Percentiles rank a stretch among this genome's conserved stretches.
Conservation (phyloP, 2,113 vertebrate genomes). For the Talpa occidentalis region DNA sequence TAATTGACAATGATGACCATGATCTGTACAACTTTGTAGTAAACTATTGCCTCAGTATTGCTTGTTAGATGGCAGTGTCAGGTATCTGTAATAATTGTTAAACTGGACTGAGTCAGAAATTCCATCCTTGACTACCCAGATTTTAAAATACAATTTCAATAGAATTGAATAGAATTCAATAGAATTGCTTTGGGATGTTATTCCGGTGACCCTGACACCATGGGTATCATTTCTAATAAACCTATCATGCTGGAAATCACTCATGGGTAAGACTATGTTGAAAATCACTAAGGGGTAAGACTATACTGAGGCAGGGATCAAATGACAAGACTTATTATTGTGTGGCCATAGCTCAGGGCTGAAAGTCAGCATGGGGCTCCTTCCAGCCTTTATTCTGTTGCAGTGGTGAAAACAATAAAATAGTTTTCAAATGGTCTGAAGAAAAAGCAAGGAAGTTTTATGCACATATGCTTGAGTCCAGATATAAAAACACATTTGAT, state of each 20-base stretch:
- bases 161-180: background rate
- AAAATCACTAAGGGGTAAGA: background rate
- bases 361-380: rapidly evolving
- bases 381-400: background rate
- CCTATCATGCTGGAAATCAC: background rate
- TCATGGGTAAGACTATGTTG: background rate
- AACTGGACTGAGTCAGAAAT: background rate
- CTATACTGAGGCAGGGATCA: background rate
- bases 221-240: background rate
- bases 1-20: background rate
- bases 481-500: background rate
- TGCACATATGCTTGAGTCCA: background rate
- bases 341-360: rapidly evolving
- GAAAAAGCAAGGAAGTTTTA: background rate
- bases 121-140: too few relatives aligned
- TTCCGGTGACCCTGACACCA: background rate
- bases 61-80: background rate
- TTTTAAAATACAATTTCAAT: background rate
- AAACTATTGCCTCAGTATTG: background rate
- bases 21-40: background rate
- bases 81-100: background rate
- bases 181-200: background rate
- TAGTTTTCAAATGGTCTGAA: background rate
- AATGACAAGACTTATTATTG: background rate
- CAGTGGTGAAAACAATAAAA: background rate